These are phyloP conservation scores for Syritta pipiens DNA, from an alignment of 2,888 invertebrate genomes.

Conservation along the genomic window DNA sequence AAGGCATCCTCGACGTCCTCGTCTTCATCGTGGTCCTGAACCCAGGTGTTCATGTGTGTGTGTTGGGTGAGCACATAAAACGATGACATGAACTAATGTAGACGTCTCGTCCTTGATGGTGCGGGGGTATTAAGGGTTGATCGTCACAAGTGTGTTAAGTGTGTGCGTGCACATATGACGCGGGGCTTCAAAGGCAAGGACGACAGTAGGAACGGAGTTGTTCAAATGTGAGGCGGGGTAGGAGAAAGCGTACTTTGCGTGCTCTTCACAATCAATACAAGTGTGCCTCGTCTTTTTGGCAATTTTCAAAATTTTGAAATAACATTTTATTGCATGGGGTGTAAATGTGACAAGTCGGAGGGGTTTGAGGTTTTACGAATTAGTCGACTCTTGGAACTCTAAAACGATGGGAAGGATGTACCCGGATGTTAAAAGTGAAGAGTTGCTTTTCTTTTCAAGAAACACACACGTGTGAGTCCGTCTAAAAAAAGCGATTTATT, in stretches of 20 bases:
- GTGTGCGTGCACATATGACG: slow-evolving; percentile 6
- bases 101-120: slow-evolving; percentile 11
- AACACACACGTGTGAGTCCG: no score
- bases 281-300: background rate
- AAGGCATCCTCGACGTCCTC: background rate
- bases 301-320: slow-evolving; percentile 5
- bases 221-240: no score
- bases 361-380: background rate
- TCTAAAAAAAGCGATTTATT: no score
- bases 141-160: slow-evolving; percentile 16
- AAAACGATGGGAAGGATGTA: no score
- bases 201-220: background rate
- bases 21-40: background rate
- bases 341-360: background rate
- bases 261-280: slow-evolving; percentile 3
- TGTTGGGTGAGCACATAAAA: background rate
- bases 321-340: slow-evolving; percentile 2
- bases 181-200: slow-evolving; percentile 2
- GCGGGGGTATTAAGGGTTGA: slow-evolving; percentile 6
- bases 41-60: no score
- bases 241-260: slow-evolving; percentile 1
- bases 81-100: slow-evolving; percentile 21
- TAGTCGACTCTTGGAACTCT: background rate
- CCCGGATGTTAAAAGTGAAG: no score
- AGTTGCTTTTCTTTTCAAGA: no score